Conservation (phyloP, 1,140 invertebrate genomes). For the Pogonognathellus flavescens region DNA sequence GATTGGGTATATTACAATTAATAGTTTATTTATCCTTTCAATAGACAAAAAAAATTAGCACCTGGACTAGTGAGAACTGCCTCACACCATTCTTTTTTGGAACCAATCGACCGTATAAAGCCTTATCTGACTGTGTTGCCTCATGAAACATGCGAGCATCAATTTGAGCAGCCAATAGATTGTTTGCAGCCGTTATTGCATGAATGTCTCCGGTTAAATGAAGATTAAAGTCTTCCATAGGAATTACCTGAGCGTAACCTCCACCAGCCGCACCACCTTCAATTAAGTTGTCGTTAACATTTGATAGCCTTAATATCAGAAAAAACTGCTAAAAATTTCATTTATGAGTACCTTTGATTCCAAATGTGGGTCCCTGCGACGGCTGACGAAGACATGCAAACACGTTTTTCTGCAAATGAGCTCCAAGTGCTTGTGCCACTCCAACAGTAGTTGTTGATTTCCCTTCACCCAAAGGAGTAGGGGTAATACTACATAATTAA, state of each 20-base stretch:
- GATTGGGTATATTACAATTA: no score
- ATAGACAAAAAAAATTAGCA: slow-evolving; percentile 54
- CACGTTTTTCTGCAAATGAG: slow-evolving; percentile 87
- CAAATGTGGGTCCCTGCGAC: slow-evolving; percentile 61
- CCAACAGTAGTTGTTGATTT: slow-evolving; percentile 97
- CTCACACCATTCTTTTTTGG: slow-evolving; percentile 82
- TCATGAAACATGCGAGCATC: slow-evolving; percentile 98
- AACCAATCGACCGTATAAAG: slow-evolving; percentile 89
- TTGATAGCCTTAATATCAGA: background rate
- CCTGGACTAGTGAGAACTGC: slow-evolving; percentile 82
- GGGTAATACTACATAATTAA: slow-evolving; percentile 53
- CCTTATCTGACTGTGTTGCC: slow-evolving; percentile 86
- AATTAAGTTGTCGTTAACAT: background rate
- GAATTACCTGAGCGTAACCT: slow-evolving; percentile 95
- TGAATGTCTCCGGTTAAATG: slow-evolving; percentile 99
- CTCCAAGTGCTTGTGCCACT: slow-evolving; percentile 90
- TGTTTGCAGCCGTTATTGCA: slow-evolving; percentile 97
- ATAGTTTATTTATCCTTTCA: slow-evolving; percentile 1
- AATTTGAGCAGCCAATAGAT: slow-evolving; percentile 82
- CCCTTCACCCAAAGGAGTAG: slow-evolving; percentile 91
- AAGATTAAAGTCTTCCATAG: slow-evolving; percentile 99
- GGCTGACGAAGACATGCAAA: slow-evolving; percentile 98
- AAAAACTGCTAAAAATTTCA: background rate
- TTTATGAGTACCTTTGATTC: slow-evolving; percentile 56
- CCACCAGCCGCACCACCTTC: slow-evolving; percentile 92